These are phyloP conservation scores for Euzetes globulus DNA, from an alignment of 2,888 invertebrate species.

Conservation along the genomic window DNA sequence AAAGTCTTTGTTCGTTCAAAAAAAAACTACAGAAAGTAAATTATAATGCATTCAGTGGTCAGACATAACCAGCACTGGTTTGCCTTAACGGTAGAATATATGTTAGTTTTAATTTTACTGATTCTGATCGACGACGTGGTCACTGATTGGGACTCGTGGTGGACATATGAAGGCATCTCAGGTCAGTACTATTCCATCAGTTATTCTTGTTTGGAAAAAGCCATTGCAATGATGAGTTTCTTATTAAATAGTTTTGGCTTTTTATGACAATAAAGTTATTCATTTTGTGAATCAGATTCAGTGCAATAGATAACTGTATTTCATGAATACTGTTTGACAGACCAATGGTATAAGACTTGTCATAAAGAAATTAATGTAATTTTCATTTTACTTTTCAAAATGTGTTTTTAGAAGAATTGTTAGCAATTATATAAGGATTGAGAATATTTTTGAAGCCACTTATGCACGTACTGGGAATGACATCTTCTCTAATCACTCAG, in stretches of 20 bases:
- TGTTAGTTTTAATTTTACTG: background rate
- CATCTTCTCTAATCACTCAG: background rate
- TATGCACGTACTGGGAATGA: background rate
- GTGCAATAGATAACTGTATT: no score
- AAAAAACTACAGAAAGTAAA: background rate
- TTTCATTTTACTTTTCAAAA: no score
- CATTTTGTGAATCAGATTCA: no score
- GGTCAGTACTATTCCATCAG: slow-evolving; percentile 31
- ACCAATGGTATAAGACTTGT: no score
- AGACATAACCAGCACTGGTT: background rate
- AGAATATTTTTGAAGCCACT: background rate
- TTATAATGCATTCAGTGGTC: background rate
- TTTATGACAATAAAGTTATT: no score
- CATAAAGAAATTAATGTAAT: no score
- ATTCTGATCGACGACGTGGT: slow-evolving; percentile 28
- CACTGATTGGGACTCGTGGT: slow-evolving; percentile 40
- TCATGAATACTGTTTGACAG: no score
- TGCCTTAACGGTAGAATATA: background rate
- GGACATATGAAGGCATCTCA: slow-evolving; percentile 40
- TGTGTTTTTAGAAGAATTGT: no score
- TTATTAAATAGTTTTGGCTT: no score
- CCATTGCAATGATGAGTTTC: no score
- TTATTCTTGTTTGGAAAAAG: no score
- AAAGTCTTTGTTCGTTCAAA: no score
- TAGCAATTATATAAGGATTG: background rate